Base-by-base conservation (phyloP, 1,140 invertebrate genomes). In the Diorhabda carinulata region DNA sequence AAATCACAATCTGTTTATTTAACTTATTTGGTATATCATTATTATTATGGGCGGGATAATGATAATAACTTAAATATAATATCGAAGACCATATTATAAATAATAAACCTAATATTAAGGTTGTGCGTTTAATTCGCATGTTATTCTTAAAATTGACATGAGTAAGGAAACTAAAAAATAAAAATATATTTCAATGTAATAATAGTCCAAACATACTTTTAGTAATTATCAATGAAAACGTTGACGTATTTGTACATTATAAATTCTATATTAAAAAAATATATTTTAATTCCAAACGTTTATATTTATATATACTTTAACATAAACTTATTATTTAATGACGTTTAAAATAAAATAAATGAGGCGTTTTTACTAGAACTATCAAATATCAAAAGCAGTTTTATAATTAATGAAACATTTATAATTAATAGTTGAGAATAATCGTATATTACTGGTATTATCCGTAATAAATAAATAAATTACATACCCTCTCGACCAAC, bases 51-150 rank as follows among this genome's bases (percentile, higher is more conserved):
- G n/a, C 47, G n/a, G 72, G 73, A 59, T 68, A 65, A 67, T 73
- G 72, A 64, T 73, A 68, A 68, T 79, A 76, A 43, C 71, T 73
- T 66, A 78, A 71, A 72, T 79, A 81, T 47, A 79, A 66, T 41
- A 79, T 69, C 60, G 74, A 75, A 61, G 72, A 69, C 79, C 79
- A 81, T 58, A 73, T 73, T 56, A 79, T 64, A 72, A 78, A 62
- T 57, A 72, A 70, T 68, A 74, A 68, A 66, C 75, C 73, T 66
- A 78, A 65, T 61, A 74, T 71, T 56, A 78, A 61, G 45, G 61
- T 71, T 62, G 72, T 72, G 57, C 75, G 75, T 73, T 78, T 78
- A 67, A 78, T 42, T 43, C 73, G 68, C 73, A 74, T 74, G 25
- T 67, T 66, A 64, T 47, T 45, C 41, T 66, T 7, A 41, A 57